Evolutionary conservation across 2,113 vertebrate genomes (phyloP), one percentile per base, ranked within the genome.

Genomic region (Leptobrachium leishanense): DNA sequence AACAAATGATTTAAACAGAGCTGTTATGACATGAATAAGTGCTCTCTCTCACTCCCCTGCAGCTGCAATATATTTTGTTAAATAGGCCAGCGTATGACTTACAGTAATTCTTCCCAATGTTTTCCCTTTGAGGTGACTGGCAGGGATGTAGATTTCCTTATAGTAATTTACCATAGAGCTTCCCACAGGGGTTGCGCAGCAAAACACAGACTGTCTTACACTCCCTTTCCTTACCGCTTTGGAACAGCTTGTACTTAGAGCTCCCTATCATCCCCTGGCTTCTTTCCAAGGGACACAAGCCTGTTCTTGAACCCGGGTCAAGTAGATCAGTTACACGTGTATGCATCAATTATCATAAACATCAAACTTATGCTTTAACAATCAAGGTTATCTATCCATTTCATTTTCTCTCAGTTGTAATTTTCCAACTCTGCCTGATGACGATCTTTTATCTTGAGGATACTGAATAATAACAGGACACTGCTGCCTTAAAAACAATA

Each of bases 201-300:
- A 50, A 4, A 7, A 68, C 53, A 62, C 50, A 55, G 71, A 62
- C 40, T 46, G 64, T 67, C 74, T 66, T 76, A 83, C 59, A 68
- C 31, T 79, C 81, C 80, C 44, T 31, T 63, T 68, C 13, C 54
- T 77, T 13, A 55, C 77, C 71, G 77, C 50, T 70, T 62, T 77
- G 1, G 77, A 83, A 31, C 55, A 68, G 57, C 72, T 78, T 73
- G 84, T 65, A 71, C 83, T 78, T 59, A 83, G 81, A 83, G 53
- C 44, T 64, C 44, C 62, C 50, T 68, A 46, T 41, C 2, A 43
- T 83, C 69, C 74, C 74, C 50, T 72, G 65, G 69, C 43, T n/a
- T n/a, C 67, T 15, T 40, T 78, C 54, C 42, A 72, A 54, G 72
- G 72, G 74, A 79, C 2, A 77, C 2, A 82, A 82, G 75, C 44